Evolutionary conservation across 2,113 vertebrate genomes (phyloP).

Genomic region (Pardalotus punctatus): DNA sequence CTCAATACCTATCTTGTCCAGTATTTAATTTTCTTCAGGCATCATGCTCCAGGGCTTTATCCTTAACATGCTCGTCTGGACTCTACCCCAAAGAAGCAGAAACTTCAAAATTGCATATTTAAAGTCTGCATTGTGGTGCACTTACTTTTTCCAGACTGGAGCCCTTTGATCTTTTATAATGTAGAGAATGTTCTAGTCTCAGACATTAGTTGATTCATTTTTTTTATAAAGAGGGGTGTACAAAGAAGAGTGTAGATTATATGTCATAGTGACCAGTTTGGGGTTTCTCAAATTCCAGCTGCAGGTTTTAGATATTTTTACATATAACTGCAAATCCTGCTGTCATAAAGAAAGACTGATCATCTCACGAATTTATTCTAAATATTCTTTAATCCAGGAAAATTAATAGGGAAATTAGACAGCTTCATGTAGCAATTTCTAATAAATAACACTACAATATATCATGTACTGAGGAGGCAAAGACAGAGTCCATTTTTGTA

Average conservation of each 20-base stretch:
- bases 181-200: not conserved
- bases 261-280: not conserved
- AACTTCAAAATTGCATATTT: not conserved
- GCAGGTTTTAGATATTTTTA: not conserved
- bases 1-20: not conserved
- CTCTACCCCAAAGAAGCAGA: not conserved
- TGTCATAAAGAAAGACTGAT: not conserved
- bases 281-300: not conserved
- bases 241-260: not conserved
- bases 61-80: not conserved
- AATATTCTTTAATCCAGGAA: not conserved
- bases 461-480: not conserved
- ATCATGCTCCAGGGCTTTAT: not conserved
- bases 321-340: not conserved
- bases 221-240: not conserved
- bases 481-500: not conserved
- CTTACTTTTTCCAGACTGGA: not conserved
- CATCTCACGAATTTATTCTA: not conserved
- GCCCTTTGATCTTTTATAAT: not conserved
- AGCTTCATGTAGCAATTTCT: not conserved
- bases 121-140: not conserved
- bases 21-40: not conserved
- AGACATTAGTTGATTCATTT: not conserved
- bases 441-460: not conserved
- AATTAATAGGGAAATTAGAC: not conserved